Evolutionary conservation across 2,797 vertebrate species (phyloP).

Genomic region (Hylomyscus alleni): DNA sequence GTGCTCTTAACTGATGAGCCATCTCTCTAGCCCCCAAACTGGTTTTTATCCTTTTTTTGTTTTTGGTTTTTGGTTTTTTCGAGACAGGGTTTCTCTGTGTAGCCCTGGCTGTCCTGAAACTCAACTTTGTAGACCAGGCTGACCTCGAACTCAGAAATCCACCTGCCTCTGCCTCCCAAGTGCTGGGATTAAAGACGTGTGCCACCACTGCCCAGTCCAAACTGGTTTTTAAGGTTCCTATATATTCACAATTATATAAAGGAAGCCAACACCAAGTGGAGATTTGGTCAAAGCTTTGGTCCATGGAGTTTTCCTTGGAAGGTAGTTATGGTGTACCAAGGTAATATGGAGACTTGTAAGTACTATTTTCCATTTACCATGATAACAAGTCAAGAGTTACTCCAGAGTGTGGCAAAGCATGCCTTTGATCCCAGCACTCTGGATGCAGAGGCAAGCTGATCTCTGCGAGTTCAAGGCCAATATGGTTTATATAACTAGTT

Average conservation of each 20-base stretch:
- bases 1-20: neutral
- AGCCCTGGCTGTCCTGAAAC: too few species aligned
- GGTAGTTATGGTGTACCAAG: neutral
- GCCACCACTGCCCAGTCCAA: too few species aligned
- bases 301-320: neutral
- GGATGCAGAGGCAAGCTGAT: neutral
- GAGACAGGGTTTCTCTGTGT: too few species aligned
- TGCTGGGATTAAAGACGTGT: too few species aligned
- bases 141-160: too few species aligned
- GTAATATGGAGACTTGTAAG: neutral
- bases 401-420: neutral
- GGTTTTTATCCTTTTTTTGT: too few species aligned
- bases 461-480: neutral
- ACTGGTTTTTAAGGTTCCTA: neutral
- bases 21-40: neutral
- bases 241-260: too few species aligned
- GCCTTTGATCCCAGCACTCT: neutral
- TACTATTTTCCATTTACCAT: neutral
- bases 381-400: neutral
- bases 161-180: too few species aligned
- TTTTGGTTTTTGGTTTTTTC: too few species aligned
- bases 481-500: neutral
- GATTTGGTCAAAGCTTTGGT: neutral
- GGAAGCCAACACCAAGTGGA: neutral
- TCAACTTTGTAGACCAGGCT: too few species aligned